Evolutionary conservation across 2,888 invertebrate species (phyloP), one percentile per base, ranked within the genome.

Genomic region (Scaptomyza tumidula): DNA sequence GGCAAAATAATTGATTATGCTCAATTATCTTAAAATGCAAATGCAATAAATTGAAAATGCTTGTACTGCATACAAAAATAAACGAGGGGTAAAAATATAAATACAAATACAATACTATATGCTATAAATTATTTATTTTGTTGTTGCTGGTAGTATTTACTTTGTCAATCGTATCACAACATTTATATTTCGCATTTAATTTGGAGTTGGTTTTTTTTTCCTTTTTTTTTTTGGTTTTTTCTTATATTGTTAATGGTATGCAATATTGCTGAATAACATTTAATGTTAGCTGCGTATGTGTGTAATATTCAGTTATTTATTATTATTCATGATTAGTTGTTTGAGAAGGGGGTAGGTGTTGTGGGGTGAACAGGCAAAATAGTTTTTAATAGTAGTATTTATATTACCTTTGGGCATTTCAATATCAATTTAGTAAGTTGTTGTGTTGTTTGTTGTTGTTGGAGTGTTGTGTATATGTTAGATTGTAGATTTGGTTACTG

Each of bases 1-100:
- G 72, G 86, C 67, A 88, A 88, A 86, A 86, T 88, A 88, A 84
- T 88, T 84, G 83, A 88, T 84, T 84, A 86, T 77, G 74, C 80
- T 71, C 88, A 82, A 86, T 83, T 83, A 88, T 82, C 65, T 67
- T 61, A 49, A 81, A 78, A 73, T 59, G 78, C 7, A 67, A 71
- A 67, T 60, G 70, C 49, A 71, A 78, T 75, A 82, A 71, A 70
- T 72, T 61, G 58, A 65, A 66, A 67, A 73, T 60, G 29, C 14
- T 27, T 24, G 24, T 24, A 24, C 24, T 24, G 24, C 24, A 24
- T 24, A 24, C 24, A 35, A 41, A 43, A 10, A 24, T 24, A 24
- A 24, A 5, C 24, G 24, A 3, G 19, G 59, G 50, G 45, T 50
- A 31, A 35, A 39, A 16, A 6, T 19, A 53, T 46, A 46, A 33